Conservation (phyloP, 2,888 invertebrate genomes). For the Gymnosoma rotundatum region DNA sequence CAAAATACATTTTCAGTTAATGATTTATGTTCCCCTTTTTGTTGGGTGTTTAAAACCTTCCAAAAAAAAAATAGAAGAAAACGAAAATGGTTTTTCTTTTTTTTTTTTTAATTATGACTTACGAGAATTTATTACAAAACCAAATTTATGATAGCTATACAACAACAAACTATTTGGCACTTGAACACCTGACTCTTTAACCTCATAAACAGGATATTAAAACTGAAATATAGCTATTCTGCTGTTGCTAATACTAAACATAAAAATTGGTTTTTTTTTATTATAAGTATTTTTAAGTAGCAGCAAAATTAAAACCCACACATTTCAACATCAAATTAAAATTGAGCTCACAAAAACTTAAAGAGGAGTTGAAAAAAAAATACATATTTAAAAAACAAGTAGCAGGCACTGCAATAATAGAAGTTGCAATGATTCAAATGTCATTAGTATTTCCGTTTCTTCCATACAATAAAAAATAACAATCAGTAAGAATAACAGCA, state of each 20-base stretch:
- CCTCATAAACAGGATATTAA: slow-evolving; percentile 57
- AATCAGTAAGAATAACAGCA: slow-evolving; percentile 39
- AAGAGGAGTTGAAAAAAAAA: neutral
- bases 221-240: slow-evolving; percentile 26
- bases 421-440: slow-evolving; percentile 66
- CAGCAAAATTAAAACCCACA: slow-evolving; percentile 44
- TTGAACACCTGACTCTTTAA: slow-evolving; percentile 40
- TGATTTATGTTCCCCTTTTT: slow-evolving; percentile 50
- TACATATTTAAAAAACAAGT: slow-evolving; percentile 34
- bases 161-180: neutral
- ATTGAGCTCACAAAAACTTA: slow-evolving; percentile 38
- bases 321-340: slow-evolving; percentile 44
- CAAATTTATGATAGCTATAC: neutral
- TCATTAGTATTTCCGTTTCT: slow-evolving; percentile 69
- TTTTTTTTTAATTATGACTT: slow-evolving; percentile 5
- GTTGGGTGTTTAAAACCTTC: slow-evolving; percentile 6
- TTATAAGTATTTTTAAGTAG: slow-evolving; percentile 37
- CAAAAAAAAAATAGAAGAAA: neutral
- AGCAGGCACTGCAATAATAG: slow-evolving; percentile 3
- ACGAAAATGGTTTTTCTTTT: neutral
- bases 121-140: slow-evolving; percentile 26
- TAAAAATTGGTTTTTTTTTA: neutral
- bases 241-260: neutral
- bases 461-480: slow-evolving; percentile 27
- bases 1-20: neutral